phyloP scores from a whole-genome alignment of 2,797 vertebrate genomes.

The Pampus argenteus region DNA sequence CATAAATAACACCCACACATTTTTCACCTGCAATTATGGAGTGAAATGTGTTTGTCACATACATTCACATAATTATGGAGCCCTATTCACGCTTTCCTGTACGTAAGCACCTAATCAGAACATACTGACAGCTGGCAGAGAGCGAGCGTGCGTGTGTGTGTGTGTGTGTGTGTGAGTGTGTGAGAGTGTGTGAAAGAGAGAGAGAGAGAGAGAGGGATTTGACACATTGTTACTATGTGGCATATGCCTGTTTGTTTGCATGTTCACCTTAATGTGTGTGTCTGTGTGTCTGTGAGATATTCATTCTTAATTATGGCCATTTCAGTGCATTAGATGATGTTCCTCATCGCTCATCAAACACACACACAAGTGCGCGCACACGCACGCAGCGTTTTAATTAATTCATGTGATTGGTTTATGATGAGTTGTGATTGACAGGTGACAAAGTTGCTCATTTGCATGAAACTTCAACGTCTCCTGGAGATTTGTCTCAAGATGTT shows the following conservation, averaged over 20 bases:
- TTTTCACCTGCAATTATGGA: slow-evolving; percentile 73
- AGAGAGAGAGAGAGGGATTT: slow-evolving; percentile 18
- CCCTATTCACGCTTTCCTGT: slow-evolving; percentile 62
- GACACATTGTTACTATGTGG: slow-evolving; percentile 40
- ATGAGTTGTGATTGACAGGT: slow-evolving; percentile 59
- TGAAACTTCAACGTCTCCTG: slow-evolving; percentile 13
- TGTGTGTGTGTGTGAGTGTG: slow-evolving; percentile 37
- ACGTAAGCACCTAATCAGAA: slow-evolving; percentile 69
- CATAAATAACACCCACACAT: slow-evolving; percentile 54
- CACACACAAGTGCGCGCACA: neutral
- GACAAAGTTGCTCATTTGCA: slow-evolving; percentile 38
- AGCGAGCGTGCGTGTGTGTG: slow-evolving; percentile 41
- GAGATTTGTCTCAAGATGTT: slow-evolving; percentile 13
- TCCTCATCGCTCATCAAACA: slow-evolving; percentile 8
- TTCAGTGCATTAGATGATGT: slow-evolving; percentile 40
- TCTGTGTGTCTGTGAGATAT: too few species aligned
- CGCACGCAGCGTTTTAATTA: slow-evolving; percentile 30
- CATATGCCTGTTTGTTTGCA: slow-evolving; percentile 19
- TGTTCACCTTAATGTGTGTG: slow-evolving; percentile 6
- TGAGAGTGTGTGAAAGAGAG: slow-evolving; percentile 23
- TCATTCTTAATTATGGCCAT: slow-evolving; percentile 58
- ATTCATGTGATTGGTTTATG: slow-evolving; percentile 50
- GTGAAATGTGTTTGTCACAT: slow-evolving; percentile 72
- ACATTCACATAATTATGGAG: slow-evolving; percentile 68
- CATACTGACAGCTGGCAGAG: slow-evolving; percentile 68